Evolutionary conservation across 2,113 vertebrate genomes (phyloP), one percentile per base, ranked within the genome.

Genomic region (Rhineura floridana): DNA sequence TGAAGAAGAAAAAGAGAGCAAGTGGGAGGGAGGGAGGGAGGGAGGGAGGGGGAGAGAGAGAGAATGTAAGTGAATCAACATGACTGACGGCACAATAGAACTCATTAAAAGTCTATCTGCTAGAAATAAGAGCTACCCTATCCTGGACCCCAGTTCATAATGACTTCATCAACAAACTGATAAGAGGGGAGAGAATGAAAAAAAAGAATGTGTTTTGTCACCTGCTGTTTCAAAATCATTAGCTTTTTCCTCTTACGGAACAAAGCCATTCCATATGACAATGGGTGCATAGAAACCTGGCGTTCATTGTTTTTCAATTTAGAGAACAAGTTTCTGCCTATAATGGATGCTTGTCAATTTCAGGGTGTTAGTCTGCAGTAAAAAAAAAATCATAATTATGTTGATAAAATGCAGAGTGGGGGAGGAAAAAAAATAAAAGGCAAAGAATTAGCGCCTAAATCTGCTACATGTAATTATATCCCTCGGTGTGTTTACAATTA

Each of bases 221-320:
- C 98, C 98, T 98, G 98, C 98, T 98, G 98, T 98, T 98, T 98
- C 97, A 98, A 98, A 98, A 98, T 98, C 97, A 99, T 98, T 99
- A 98, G 97, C 98, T 98, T 98, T 98, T 98, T 97, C 97, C 97
- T 98, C 95, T 93, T 50, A 86, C 87, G 67, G 96, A 98, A 99
- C 98, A 99, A 98, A 98, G 98, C 98, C 95, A 98, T 98, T 98
- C 97, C 97, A 96, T 95, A 95, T 96, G 97, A 98, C 98, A 99
- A 99, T 98, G 97, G 98, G 97, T 97, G 97, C 97, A 97, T 94
- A 93, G 92, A 97, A 98, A 98, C 97, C 95, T 95, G 95, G 81
- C 95, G 97, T 96, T 96, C 93, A 97, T 98, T 98, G 98, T 98
- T 98, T 98, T 97, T 97, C 97, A 96, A 96, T 97, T 96, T 97